Evolutionary conservation across 2,888 invertebrate species (phyloP), one percentile per base, ranked within the genome.

Genomic region (Reticulitermes lucifugus): DNA sequence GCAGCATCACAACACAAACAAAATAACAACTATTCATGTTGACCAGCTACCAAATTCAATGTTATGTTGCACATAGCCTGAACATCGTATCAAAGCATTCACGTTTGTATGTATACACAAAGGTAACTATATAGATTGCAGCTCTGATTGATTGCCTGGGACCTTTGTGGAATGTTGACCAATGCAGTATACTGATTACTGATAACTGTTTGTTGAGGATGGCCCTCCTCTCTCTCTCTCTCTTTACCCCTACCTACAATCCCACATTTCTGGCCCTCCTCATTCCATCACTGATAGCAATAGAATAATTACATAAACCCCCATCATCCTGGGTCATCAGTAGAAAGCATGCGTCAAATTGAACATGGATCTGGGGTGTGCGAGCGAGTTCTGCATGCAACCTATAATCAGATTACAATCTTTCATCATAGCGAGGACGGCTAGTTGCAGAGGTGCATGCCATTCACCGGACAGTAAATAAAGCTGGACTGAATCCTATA

Each of bases 51-150:
- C 81, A 70, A 81, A 79, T 79, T 83, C 79, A 71, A 35, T 83
- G 85, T 85, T 80, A 83, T 79, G 83, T 79, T 85, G 79, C 79
- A 60, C 79, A 77, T n/a, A 73, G 35, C 41, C 73, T 41, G 73
- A 80, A 71, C 51, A 43, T 43, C 71, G 73, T 86, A 85, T 86
- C 86, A 86, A 86, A 86, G 86, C 86, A 85, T 86, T 85, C 85
- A 79, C 83, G 83, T 73, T 83, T 86, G 83, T 83, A 85, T 86
- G 83, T 84, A 71, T 80, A 79, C 79, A 85, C 85, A 83, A 80
- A 85, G 83, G 86, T 85, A 84, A 75, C 73, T 71, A 85, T 85
- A 84, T 85, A 83, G 86, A 86, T 84, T 75, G 55, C 46, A 79
- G 71, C 73, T 29, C 25, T n/a, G 84, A 84, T 84, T 84, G 84